Evolutionary conservation across 2,888 invertebrate species (phyloP), one percentile per base, ranked within the genome.

Genomic region (Meliscaeva auricollis): DNA sequence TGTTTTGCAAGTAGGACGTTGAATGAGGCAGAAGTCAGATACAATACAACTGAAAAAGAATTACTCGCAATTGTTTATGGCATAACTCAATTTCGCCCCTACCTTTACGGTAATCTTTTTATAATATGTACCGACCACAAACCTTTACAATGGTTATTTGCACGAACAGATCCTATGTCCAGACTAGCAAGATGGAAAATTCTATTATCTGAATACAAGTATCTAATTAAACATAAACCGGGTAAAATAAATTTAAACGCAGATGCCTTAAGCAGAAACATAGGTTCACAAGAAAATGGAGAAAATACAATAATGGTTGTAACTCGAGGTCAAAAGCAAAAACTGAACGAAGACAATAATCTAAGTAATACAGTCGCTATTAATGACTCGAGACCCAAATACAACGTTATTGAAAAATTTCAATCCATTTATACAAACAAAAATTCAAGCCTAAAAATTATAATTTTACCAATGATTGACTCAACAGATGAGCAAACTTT

Each of bases 81-180:
- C 35, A 8, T 38, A 11, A 38, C 35, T 4, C 88, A 90, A 48
- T 91, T 91, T 38, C 52, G 90, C 17, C 90, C 90, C 0, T 91
- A 91, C 20, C 22, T 91, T 4, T 91, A 89, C 22, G 91, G 90
- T 0, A 87, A 87, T 35, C 88, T 89, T 70, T 91, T 92, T 44
- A 89, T 74, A 0, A 90, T 92, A 0, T 88, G 90, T 1, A 92
- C 91, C 0, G 92, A 92, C 60, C 91, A 92, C 74, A 87, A 89
- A 70, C 91, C 91, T 0, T 68, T 92, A 11, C 32, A 48, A 1
- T 78, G 81, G 76, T 7, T 80, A 7, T 60, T 62, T 3, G 91
- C 90, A 89, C 58, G 91, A 0, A 89, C 90, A 88, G 38, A 60
- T 32, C 22, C 50, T 38, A 38, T 11, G 35, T 38, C 35, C 11